Base-by-base conservation (phyloP, 2,113 vertebrate genomes). In the Seriola aureovittata region DNA sequence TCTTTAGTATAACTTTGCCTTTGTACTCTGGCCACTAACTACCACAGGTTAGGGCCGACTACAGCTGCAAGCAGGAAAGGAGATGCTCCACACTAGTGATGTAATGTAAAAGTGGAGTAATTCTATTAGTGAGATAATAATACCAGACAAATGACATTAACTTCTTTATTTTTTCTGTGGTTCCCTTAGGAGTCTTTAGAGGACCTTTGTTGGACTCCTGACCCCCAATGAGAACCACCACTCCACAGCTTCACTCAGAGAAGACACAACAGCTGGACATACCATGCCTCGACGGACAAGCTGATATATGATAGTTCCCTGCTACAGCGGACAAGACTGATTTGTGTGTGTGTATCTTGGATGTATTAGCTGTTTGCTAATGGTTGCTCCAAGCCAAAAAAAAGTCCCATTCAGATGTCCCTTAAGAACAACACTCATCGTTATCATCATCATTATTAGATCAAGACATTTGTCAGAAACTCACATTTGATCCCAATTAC, bases 221-320 rank as follows among this genome's bases (percentile, higher is more conserved):
- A 66, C 17, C n/a, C 32, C 44, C 42, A 9, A 10, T 32, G 29
- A 58, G 21, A 71, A 81, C 50, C 44, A 75, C 73, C 4, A 34
- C 65, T 79, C 74, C 8, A 62, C 42, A 81, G 42, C 38, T 65
- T 72, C 32, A 46, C 60, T 83, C 54, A 83, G 84, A 92, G 66
- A 77, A 50, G 58, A 69, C 48, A 34, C 65, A 85, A 73, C 85
- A 89, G 89, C 85, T 92, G 89, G 81, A 85, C 86, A 86, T 75
- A 85, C 59, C 84, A 52, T 21, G 10, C 46, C 80, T 29, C 2
- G 14, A 85, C 77, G 88, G 46, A 63, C 66, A 29, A 23, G 46
- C 58, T 78, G 78, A 84, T 80, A 80, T 75, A 85, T 71, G 73
- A 46, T 19, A 13, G 44, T n/a, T 75, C 83, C 63, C 10, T 14